phyloP scores from a whole-genome alignment of 2,797 vertebrate genomes.

The Tapirus indicus region DNA sequence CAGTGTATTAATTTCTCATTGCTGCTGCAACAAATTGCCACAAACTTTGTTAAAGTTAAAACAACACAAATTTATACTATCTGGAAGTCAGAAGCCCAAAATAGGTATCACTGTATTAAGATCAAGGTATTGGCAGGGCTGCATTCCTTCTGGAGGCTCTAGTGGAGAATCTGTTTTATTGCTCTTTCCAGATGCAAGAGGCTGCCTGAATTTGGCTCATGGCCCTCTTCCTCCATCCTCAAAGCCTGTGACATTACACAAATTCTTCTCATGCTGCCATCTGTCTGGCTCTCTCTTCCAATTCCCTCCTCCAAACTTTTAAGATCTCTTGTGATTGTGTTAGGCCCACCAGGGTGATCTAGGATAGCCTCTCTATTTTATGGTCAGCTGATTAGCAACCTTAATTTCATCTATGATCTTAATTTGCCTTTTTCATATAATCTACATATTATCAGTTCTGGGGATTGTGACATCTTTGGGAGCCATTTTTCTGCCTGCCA shows the following conservation, averaged over 20 bases:
- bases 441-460: neutral
- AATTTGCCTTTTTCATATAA: neutral
- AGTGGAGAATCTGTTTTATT: neutral
- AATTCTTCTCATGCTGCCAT: neutral
- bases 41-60: neutral
- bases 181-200: neutral
- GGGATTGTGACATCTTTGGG: neutral
- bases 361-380: neutral
- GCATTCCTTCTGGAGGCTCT: neutral
- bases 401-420: neutral
- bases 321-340: neutral
- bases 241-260: neutral
- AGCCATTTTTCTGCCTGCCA: neutral
- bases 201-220: neutral
- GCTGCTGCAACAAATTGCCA: neutral
- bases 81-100: neutral
- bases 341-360: neutral
- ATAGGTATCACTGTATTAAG: neutral
- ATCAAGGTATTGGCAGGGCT: fast-evolving
- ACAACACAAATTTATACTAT: neutral
- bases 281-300: neutral
- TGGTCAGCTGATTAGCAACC: neutral
- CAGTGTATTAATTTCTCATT: neutral
- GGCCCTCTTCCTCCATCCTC: neutral
- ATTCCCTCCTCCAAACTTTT: neutral